Percentiles rank a stretch among this genome's conserved stretches.
Evolutionary conservation across 64 coral and sea anemone species (phyloP).

Genomic region (Astreopora myriophthalma): DNA sequence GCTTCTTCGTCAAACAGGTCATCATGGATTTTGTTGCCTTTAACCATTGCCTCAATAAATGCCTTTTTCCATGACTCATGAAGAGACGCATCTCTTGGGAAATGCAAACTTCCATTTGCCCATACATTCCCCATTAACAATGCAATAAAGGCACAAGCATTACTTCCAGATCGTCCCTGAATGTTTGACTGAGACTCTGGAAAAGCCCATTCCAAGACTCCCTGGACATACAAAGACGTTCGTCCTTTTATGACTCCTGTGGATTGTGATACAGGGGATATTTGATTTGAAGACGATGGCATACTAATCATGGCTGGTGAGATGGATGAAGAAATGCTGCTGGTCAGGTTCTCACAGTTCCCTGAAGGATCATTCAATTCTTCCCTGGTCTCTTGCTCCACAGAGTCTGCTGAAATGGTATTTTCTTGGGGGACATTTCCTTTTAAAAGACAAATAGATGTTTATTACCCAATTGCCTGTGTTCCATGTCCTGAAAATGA

Average conservation of each 20-base stretch:
- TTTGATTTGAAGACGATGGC: no score
- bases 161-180: neutral
- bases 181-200: constrained; percentile 1
- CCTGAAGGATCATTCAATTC: no score
- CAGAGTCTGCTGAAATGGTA: no score
- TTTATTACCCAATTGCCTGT: no score
- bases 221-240: neutral
- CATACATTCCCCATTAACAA: neutral
- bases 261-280: no score
- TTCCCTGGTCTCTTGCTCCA: no score
- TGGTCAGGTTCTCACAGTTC: no score
- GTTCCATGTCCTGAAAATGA: no score
- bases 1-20: constrained; percentile 14
- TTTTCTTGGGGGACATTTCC: no score
- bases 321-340: no score
- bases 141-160: constrained; percentile 28
- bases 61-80: neutral
- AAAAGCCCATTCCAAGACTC: constrained; percentile 26
- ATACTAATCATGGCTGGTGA: no score
- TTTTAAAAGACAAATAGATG: no score
- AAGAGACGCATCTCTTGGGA: neutral
- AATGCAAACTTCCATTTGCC: neutral
- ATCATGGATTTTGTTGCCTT: constrained; percentile 29
- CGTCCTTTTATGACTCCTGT: neutral
- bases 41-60: neutral